A percentile compares a stretch with the other conserved stretches of the same genome.
These are phyloP conservation scores for Papilio protenor DNA, from an alignment of 2,888 invertebrate species.

Conservation along the genomic window DNA sequence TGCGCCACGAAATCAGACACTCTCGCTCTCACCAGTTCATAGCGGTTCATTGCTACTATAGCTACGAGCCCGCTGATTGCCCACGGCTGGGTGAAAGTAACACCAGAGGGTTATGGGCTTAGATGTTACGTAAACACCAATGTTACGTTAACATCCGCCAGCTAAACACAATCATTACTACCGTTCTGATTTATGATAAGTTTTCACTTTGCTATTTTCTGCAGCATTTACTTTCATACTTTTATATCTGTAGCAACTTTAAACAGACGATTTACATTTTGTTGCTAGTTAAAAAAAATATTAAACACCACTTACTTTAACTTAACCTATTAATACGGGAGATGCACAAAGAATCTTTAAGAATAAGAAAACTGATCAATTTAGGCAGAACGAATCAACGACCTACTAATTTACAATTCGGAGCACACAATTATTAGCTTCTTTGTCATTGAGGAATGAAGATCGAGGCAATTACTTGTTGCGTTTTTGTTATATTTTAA, in stretches of 20 bases:
- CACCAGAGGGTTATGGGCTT: slow-evolving; percentile 41
- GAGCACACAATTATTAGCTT: slow-evolving; percentile 38
- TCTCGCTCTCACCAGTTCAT: slow-evolving; percentile 67
- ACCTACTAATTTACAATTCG: slow-evolving; percentile 37
- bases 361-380: slow-evolving; percentile 7
- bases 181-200: slow-evolving; percentile 18
- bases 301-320: not conserved
- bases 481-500: slow-evolving; percentile 17
- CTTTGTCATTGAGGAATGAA: slow-evolving; percentile 39
- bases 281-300: not conserved
- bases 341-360: slow-evolving; percentile 10
- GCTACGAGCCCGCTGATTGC: slow-evolving; percentile 63
- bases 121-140: slow-evolving; percentile 15
- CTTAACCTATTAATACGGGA: not conserved
- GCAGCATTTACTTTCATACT: not conserved
- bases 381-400: slow-evolving; percentile 41
- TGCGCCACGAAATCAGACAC: slow-evolving; percentile 77
- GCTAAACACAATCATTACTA: slow-evolving; percentile 34
- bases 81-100: slow-evolving; percentile 41
- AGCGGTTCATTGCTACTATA: slow-evolving; percentile 64
- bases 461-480: slow-evolving; percentile 31
- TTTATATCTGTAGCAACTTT: not conserved
- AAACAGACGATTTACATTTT: not conserved
- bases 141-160: slow-evolving; percentile 34
- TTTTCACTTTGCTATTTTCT: slow-evolving; percentile 19